Evolutionary conservation across 2,113 vertebrate species (phyloP).

Genomic region (Cryptotis parvus): DNA sequence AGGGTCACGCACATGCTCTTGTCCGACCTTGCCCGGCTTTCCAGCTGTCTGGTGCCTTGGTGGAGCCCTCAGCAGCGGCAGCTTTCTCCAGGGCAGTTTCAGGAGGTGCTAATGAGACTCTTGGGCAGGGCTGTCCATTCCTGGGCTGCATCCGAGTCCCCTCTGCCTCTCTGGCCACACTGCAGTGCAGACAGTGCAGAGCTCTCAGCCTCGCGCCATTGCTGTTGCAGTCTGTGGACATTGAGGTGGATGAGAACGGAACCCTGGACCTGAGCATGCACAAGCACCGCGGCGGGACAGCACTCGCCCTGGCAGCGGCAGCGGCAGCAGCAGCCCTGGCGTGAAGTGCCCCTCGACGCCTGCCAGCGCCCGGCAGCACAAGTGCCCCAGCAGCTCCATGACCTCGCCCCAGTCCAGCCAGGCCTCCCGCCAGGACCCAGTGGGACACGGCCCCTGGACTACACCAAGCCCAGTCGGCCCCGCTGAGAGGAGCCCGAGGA

Average conservation of each 20-base stretch:
- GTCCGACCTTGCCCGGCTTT: no score
- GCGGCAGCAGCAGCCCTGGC: slow-evolving; percentile 91
- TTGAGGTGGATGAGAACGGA: slow-evolving; percentile 98
- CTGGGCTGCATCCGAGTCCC: neutral
- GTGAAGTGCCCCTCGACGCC: slow-evolving; percentile 92
- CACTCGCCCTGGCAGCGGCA: slow-evolving; percentile 88
- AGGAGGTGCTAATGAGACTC: neutral
- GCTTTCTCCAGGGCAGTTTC: neutral
- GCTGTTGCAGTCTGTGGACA: slow-evolving; percentile 91
- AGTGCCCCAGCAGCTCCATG: slow-evolving; percentile 93
- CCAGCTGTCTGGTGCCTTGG: neutral
- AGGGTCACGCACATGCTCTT: no score
- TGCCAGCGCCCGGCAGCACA: slow-evolving; percentile 89
- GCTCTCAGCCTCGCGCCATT: neutral
- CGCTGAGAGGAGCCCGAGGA: slow-evolving; percentile 96
- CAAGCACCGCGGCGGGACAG: slow-evolving; percentile 93
- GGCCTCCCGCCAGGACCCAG: slow-evolving; percentile 94
- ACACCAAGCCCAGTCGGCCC: slow-evolving; percentile 97
- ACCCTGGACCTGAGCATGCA: slow-evolving; percentile 99
- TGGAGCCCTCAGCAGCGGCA: neutral
- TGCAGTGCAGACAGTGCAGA: neutral
- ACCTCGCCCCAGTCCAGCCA: slow-evolving; percentile 94
- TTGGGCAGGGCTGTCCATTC: neutral
- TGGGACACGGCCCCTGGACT: slow-evolving; percentile 98
- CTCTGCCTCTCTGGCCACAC: neutral